phyloP scores from a whole-genome alignment of 2,797 vertebrate species.

The Parauchenoglanis ngamensis region DNA sequence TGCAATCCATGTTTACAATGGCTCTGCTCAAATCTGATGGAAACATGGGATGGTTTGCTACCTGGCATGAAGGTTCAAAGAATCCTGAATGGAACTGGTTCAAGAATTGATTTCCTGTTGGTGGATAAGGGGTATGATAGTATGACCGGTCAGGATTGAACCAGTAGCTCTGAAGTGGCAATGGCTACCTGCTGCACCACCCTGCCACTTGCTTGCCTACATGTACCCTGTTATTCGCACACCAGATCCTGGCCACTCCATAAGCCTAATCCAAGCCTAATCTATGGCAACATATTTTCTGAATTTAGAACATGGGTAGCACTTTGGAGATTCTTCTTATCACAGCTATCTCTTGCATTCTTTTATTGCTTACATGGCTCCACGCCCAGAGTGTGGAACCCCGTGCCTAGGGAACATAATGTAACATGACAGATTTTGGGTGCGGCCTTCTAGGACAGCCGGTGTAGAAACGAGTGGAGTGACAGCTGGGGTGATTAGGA shows the following conservation, averaged over 20 bases:
- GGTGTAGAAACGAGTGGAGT: constrained; percentile 60
- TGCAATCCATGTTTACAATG: no score
- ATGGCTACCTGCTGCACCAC: neutral
- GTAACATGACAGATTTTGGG: constrained; percentile 42
- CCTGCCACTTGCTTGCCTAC: neutral
- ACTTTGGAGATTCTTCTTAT: constrained; percentile 7
- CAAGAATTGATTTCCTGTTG: no score
- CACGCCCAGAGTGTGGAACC: neutral
- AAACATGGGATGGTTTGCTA: no score
- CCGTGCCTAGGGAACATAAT: constrained; percentile 16
- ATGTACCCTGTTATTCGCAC: constrained; percentile 12
- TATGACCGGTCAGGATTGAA: neutral
- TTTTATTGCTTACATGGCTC: neutral
- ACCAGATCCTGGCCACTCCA: neutral
- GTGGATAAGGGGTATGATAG: no score
- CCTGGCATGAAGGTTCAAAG: no score
- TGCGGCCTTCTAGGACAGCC: constrained; percentile 51
- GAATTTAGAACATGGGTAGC: neutral
- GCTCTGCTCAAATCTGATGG: no score
- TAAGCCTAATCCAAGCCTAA: neutral
- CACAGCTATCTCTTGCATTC: neutral
- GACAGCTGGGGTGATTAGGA: constrained; percentile 62
- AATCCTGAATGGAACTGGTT: no score
- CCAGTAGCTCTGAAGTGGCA: neutral
- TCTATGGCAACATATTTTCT: neutral